Base-by-base conservation (phyloP, 1,140 invertebrate genomes). In the Solen grandis region DNA sequence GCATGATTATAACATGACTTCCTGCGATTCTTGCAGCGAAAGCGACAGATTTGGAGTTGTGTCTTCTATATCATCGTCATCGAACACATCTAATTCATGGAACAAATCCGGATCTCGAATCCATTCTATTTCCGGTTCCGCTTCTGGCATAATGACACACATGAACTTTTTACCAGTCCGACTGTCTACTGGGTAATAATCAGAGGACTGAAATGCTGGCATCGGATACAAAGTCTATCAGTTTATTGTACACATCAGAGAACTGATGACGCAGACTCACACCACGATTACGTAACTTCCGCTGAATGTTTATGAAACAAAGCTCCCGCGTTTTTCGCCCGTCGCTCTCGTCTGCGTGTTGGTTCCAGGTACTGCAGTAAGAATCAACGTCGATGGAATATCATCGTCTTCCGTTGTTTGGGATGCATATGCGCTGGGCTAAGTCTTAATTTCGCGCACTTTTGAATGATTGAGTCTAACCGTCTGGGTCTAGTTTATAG, bases 131-230 rank as follows among this genome's bases (percentile, higher is more conserved):
- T 87, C 85, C 25, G 94, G 94, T 82, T 96, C 95, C 0, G 94
- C 94, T 84, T 97, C 96, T 14, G 97, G 95, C 95, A 98, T 97
- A 46, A 98, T 97, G 59, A 98, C 95, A 92, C 97, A 98, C 94
- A 97, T 96, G 90, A 98, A 98, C 68, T 95, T 95, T 90, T 95
- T 95, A 0, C 96, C 96, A 10, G 96, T 96, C 1, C 93, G 93
- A 50, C 94, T 93, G 89, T 98, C 96, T 36, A 94, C 93, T 0
- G 97, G 97, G 88, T 97, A 97, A 98, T 95, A 1, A 96, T 97
- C 72, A 97, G 95, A 0, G 97, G 96, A n/a, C 96, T 95, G 88
- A 98, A 97, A 84, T 95, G 95, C 82, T 95, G 74, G 95, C 94
- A 19, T 94, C 94, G 78, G 97, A 96, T 1, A 97, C 96, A 88